Conservation (phyloP, 2,888 invertebrate species). For the Abrostola triplasia region DNA sequence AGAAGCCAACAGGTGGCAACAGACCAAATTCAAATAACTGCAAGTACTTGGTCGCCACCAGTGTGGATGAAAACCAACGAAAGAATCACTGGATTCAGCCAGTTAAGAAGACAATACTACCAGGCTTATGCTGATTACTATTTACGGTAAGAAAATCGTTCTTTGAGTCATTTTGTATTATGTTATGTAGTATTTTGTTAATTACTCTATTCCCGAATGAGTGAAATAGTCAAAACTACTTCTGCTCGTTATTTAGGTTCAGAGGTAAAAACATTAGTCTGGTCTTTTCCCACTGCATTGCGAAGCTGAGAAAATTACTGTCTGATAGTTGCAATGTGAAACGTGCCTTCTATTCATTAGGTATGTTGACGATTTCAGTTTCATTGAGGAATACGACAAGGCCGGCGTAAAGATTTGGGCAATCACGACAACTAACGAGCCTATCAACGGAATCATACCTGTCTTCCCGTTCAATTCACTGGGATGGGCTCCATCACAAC, state of each 20-base stretch:
- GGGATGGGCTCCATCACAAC: slow-evolving; percentile 91
- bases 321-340: too few species aligned
- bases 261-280: too few species aligned
- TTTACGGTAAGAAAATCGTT: slow-evolving; percentile 84
- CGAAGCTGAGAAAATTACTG: too few species aligned
- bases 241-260: not conserved
- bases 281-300: too few species aligned
- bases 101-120: slow-evolving; percentile 89
- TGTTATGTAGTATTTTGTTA: not conserved
- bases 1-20: slow-evolving; percentile 77
- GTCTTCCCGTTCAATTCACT: slow-evolving; percentile 91
- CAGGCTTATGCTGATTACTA: slow-evolving; percentile 95
- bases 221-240: not conserved
- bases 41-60: slow-evolving; percentile 91
- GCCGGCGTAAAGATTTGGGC: slow-evolving; percentile 93
- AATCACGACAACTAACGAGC: slow-evolving; percentile 96
- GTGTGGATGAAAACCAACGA: slow-evolving; percentile 92
- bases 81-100: slow-evolving; percentile 87
- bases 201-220: too few species aligned
- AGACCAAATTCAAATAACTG: slow-evolving; percentile 82
- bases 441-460: slow-evolving; percentile 90
- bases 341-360: too few species aligned
- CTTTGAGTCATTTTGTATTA: too few species aligned
- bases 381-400: slow-evolving; percentile 92
- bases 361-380: slow-evolving; percentile 84